phyloP scores from a whole-genome alignment of 2,888 invertebrate species.

The Pristionchus exspectatus region DNA sequence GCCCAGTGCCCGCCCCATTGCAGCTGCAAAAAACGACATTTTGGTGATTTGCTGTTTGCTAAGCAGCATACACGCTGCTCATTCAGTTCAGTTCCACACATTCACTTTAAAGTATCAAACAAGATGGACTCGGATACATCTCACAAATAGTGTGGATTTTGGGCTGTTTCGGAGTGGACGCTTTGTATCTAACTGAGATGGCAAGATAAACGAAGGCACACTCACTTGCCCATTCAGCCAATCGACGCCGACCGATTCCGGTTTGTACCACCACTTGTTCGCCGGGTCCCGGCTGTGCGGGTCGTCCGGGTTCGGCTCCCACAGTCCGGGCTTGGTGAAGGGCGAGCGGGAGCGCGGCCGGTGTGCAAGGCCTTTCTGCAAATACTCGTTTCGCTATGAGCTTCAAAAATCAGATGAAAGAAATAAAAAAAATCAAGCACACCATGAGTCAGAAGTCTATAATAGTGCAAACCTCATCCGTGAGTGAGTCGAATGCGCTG shows the following conservation, averaged over 20 bases:
- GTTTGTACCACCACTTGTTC: constrained; percentile 72
- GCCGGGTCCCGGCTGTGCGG: constrained; percentile 75
- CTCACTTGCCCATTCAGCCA: constrained; percentile 74
- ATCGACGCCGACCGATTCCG: constrained; percentile 70
- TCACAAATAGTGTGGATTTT: no score
- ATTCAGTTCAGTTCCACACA: no score
- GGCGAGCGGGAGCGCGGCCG: constrained; percentile 71
- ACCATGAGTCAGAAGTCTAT: no score
- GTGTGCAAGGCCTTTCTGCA: constrained; percentile 68
- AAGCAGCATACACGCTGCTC: no score
- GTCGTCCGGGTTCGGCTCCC: constrained; percentile 75
- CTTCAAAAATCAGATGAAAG: no score
- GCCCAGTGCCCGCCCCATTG: constrained; percentile 74
- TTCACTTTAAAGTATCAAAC: no score
- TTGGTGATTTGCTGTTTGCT: no score
- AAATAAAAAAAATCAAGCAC: no score
- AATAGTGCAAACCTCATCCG: background rate
- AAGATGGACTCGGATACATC: no score
- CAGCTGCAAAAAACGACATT: constrained; percentile 52
- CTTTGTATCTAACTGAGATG: no score
- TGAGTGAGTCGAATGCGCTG: constrained; percentile 57
- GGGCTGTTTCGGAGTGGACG: no score
- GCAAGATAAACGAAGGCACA: no score
- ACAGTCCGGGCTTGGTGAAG: constrained; percentile 73
- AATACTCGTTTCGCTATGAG: background rate